These are phyloP conservation scores for Rhimphoctona megacephalus DNA, from an alignment of 2,888 invertebrate species.

Conservation along the genomic window DNA sequence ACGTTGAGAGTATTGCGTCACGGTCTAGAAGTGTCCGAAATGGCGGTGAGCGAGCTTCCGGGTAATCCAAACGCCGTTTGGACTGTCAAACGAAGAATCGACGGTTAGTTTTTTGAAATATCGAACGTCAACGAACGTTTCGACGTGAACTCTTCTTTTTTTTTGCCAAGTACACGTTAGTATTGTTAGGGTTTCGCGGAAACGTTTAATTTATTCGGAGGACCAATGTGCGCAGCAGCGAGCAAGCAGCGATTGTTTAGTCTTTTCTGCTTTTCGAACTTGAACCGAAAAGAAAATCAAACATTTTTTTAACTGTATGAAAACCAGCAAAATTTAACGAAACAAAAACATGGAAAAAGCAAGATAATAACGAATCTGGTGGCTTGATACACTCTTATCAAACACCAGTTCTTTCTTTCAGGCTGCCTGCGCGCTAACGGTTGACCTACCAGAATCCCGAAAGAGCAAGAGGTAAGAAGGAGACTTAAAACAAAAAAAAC, in stretches of 20 bases:
- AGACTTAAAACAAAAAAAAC: slow-evolving; percentile 68
- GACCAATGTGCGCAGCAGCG: slow-evolving; percentile 63
- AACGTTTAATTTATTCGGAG: slow-evolving; percentile 55
- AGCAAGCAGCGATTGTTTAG: slow-evolving; percentile 61
- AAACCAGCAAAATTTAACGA: slow-evolving; percentile 21
- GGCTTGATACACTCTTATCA: slow-evolving; percentile 89
- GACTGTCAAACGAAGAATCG: slow-evolving; percentile 98
- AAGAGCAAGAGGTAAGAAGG: slow-evolving; percentile 81
- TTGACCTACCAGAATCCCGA: slow-evolving; percentile 82
- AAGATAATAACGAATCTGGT: slow-evolving; percentile 86
- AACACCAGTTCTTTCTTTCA: slow-evolving; percentile 97
- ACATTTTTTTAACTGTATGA: slow-evolving; percentile 22
- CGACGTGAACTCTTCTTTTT: slow-evolving; percentile 1
- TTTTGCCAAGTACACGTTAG: slow-evolving; percentile 14
- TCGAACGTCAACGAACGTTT: slow-evolving; percentile 7
- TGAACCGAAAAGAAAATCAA: slow-evolving; percentile 15
- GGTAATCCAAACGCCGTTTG: slow-evolving; percentile 99
- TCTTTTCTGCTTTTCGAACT: slow-evolving; percentile 41
- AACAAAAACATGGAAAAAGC: slow-evolving; percentile 70
- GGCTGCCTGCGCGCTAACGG: slow-evolving; percentile 85
- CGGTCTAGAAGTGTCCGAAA: slow-evolving; percentile 99
- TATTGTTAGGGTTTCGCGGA: slow-evolving; percentile 48
- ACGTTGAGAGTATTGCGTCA: slow-evolving; percentile 96
- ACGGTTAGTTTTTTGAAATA: slow-evolving; percentile 90
- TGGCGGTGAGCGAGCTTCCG: slow-evolving; percentile 99